Percentiles rank a stretch among this genome's conserved stretches.
Conservation (phyloP, 2,888 invertebrate species). For the Argyresthia albistria region DNA sequence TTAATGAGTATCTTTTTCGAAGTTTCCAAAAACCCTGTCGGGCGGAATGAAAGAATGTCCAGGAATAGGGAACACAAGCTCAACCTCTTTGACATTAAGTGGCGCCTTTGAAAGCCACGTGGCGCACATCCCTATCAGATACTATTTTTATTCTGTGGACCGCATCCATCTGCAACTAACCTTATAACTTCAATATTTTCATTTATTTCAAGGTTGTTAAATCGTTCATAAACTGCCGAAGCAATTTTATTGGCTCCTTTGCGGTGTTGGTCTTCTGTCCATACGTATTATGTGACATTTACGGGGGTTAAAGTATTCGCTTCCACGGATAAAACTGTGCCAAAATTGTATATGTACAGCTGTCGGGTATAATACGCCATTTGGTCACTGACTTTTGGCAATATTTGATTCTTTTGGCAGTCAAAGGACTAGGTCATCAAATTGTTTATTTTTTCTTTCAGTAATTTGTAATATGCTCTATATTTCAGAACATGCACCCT, state of each 20-base stretch:
- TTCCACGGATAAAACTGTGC: neutral
- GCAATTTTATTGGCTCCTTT: slow-evolving; percentile 27
- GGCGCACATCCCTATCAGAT: slow-evolving; percentile 17
- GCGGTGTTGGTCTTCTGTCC: slow-evolving; percentile 21
- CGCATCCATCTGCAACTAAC: slow-evolving; percentile 24
- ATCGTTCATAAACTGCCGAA: slow-evolving; percentile 18
- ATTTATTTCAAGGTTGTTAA: slow-evolving; percentile 6
- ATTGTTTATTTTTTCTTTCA: slow-evolving; percentile 15
- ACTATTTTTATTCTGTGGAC: slow-evolving; percentile 24
- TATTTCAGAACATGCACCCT: slow-evolving; percentile 17
- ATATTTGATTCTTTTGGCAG: slow-evolving; percentile 23
- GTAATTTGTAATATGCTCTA: slow-evolving; percentile 18
- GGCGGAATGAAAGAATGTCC: slow-evolving; percentile 5
- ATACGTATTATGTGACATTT: slow-evolving; percentile 15
- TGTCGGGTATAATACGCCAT: slow-evolving; percentile 3
- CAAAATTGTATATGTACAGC: slow-evolving; percentile 5
- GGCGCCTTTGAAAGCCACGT: slow-evolving; percentile 1
- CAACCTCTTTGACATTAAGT: neutral
- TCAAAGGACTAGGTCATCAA: slow-evolving; percentile 22
- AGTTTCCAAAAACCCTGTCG: slow-evolving; percentile 2
- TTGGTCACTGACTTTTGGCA: slow-evolving; percentile 7
- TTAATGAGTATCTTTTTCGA: slow-evolving; percentile 1
- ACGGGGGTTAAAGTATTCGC: neutral
- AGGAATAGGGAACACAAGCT: slow-evolving; percentile 3
- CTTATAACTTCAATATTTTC: slow-evolving; percentile 13